phyloP scores from a whole-genome alignment of 1,140 invertebrate genomes.

The Tetraneura akinire region DNA sequence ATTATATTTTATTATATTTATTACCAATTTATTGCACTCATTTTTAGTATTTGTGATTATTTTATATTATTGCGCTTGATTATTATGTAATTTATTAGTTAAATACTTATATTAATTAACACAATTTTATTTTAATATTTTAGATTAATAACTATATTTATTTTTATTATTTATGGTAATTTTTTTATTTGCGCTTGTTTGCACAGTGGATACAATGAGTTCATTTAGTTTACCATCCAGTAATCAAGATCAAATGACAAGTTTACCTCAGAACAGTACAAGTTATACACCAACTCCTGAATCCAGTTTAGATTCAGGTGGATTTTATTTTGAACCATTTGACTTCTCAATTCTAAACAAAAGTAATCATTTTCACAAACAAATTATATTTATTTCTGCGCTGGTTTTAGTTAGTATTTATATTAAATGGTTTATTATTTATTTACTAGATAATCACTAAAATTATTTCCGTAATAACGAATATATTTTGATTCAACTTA shows the following conservation, averaged over 20 bases:
- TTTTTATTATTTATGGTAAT: not conserved
- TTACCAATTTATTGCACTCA: slow-evolving; percentile 1
- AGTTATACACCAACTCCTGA: slow-evolving; percentile 46
- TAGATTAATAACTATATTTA: slow-evolving; percentile 35
- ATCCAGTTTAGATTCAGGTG: slow-evolving; percentile 45
- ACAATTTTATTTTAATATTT: slow-evolving; percentile 39
- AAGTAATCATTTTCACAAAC: slow-evolving; percentile 35
- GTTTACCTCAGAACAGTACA: slow-evolving; percentile 30
- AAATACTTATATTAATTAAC: slow-evolving; percentile 26
- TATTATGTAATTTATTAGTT: slow-evolving; percentile 26
- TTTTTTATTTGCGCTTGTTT: slow-evolving; percentile 48
- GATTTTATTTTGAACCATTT: slow-evolving; percentile 40
- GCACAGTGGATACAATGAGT: slow-evolving; percentile 55
- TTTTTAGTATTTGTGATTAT: slow-evolving; percentile 24
- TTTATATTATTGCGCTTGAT: slow-evolving; percentile 22
- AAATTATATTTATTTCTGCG: slow-evolving; percentile 26
- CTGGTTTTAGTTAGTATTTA: slow-evolving; percentile 13
- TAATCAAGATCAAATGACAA: slow-evolving; percentile 44
- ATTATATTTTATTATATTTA: slow-evolving; percentile 9
- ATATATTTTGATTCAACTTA: no score
- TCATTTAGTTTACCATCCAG: slow-evolving; percentile 54
- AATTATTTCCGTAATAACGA: no score
- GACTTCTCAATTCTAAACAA: slow-evolving; percentile 46
- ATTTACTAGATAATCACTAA: not conserved
- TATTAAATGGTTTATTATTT: not conserved